Base-by-base conservation (phyloP, 2,888 invertebrate species). In the Pantelozetes paolii region DNA sequence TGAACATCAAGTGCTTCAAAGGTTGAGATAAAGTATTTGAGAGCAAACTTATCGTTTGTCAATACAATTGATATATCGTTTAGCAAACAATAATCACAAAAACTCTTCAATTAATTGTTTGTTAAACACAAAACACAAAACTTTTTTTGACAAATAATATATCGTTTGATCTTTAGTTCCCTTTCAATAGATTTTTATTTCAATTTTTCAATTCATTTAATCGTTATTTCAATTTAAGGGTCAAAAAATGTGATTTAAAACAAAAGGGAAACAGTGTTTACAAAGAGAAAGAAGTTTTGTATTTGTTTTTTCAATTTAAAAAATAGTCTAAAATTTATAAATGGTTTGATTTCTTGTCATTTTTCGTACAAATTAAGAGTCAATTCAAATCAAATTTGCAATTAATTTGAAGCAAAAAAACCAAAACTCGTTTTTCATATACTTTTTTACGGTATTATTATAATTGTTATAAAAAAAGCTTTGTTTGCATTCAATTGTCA, bases 401-500 rank as follows among this genome's bases (percentile, higher is more conserved):
- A 45, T 23, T 54, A 23, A 54, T 11, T 45, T 11, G 6, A 45
- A 45, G 26, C 54, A 26, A 54, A 54, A 54, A 54, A 54, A 54
- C 26, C 26, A 54, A 54, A 54, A 54, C 26, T 54, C 26, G 54
- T 54, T 54, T 54, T 45, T 45, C 18, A 54, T 13, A 26, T 54
- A 54, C 54, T 54, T 54, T 54, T 11, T 36, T 36, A 36, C 9
- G 36, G 36, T 36, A 13, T 45, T 11, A 45, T 45, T 11, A 45
- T 45, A 45, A 13, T 45, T 11, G 15, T 45, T 45, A 45, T 45
- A 45, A 45, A 45, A 45, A 45, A 18, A 6, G 2, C 18, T 59
- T 59, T 23, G 54, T 54, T 59, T 59, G 59, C 59, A 59, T 59
- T 59, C n/a, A n/a, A n/a, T n/a, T n/a, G n/a, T n/a, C n/a, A n/a